phyloP scores from a whole-genome alignment of 2,797 vertebrate species.

The Etheostoma perlongum region DNA sequence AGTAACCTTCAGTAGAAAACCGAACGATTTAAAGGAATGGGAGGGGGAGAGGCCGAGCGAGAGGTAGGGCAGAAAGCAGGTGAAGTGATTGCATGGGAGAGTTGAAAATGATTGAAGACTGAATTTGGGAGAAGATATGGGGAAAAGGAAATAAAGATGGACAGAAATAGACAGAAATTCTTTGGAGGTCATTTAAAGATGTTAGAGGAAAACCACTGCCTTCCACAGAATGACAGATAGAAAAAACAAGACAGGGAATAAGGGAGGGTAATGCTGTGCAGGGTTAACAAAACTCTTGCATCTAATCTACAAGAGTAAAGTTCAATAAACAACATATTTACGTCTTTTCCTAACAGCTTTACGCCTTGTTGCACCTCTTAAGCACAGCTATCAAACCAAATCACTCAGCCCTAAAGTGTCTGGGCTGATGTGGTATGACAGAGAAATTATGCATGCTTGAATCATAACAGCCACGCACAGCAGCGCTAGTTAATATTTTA shows the following conservation, averaged over 20 bases:
- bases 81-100: conserved; percentile 55
- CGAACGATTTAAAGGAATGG: conserved; percentile 72
- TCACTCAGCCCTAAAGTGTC: conserved; percentile 40
- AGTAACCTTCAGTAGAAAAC: conserved; percentile 86
- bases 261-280: conserved; percentile 3
- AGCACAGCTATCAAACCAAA: conserved; percentile 35
- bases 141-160: conserved; percentile 37
- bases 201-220: conserved; percentile 38
- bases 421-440: conserved; percentile 35
- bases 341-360: conserved; percentile 14
- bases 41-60: conserved; percentile 49
- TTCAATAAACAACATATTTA: conserved; percentile 12
- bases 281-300: conserved; percentile 28
- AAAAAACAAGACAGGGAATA: conserved; percentile 8
- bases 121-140: conserved; percentile 28
- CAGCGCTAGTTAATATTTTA: conserved; percentile 26
- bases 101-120: conserved; percentile 50
- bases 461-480: conserved; percentile 21
- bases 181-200: conserved; percentile 34
- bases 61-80: conserved; percentile 55
- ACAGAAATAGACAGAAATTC: conserved; percentile 41
- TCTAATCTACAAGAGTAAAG: conserved; percentile 5
- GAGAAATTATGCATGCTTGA: conserved; percentile 41
- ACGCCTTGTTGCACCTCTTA: conserved; percentile 38
- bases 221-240: conserved; percentile 37